Percentiles rank a stretch among this genome's conserved stretches.
Evolutionary conservation across 1,140 invertebrate species (phyloP).

Genomic region (Patella vulgata): DNA sequence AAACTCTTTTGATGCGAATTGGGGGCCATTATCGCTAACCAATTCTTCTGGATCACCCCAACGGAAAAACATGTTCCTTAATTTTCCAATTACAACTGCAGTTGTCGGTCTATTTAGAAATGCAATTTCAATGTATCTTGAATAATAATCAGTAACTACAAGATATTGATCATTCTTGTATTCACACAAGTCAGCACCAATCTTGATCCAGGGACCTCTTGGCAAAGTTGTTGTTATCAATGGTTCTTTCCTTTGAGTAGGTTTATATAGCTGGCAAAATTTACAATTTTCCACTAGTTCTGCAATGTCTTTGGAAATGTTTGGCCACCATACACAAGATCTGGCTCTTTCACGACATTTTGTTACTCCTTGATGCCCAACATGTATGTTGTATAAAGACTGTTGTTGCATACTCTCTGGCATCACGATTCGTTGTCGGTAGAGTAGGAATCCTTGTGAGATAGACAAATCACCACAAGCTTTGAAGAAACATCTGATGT

Average conservation of each 20-base stretch:
- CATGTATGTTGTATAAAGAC: slow-evolving; percentile 19
- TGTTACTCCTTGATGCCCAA: slow-evolving; percentile 23
- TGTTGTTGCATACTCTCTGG: slow-evolving; percentile 13
- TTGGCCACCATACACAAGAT: slow-evolving; percentile 26
- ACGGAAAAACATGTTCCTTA: slow-evolving; percentile 6
- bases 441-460: too few relatives aligned
- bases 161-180: slow-evolving; percentile 13
- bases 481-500: too few relatives aligned
- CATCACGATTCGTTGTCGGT: slow-evolving; percentile 20
- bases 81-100: slow-evolving; percentile 3
- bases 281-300: slow-evolving; percentile 13
- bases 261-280: slow-evolving; percentile 20
- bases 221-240: slow-evolving; percentile 21
- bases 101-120: slow-evolving; percentile 10
- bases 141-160: slow-evolving; percentile 25
- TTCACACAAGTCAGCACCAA: slow-evolving; percentile 27
- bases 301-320: slow-evolving; percentile 17
- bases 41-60: slow-evolving; percentile 11
- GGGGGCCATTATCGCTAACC: slow-evolving; percentile 14
- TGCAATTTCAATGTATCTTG: slow-evolving; percentile 23
- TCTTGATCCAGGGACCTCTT: slow-evolving; percentile 24
- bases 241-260: slow-evolving; percentile 21
- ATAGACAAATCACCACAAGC: too few relatives aligned
- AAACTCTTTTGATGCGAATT: slow-evolving; percentile 26
- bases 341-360: slow-evolving; percentile 16